Percentiles rank a stretch among this genome's conserved stretches.
Evolutionary conservation across 92 coral and sea anemone genomes (phyloP).

Genomic region (Hydrozoanthus gracilis): DNA sequence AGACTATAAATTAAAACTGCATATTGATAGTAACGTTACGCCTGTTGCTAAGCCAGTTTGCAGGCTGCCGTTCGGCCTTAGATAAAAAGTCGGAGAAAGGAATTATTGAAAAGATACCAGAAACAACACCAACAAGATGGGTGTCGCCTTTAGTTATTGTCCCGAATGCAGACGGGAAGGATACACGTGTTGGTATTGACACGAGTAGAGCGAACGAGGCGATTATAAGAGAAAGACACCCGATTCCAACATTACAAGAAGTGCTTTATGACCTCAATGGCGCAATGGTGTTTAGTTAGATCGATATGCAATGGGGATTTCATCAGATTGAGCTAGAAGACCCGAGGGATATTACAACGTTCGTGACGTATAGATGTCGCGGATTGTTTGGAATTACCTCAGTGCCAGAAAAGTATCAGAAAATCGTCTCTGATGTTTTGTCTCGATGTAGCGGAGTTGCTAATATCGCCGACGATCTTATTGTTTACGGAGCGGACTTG

Average conservation of each 20-base stretch:
- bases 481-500: constrained; percentile 55
- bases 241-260: constrained; percentile 55
- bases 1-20: constrained; percentile 61
- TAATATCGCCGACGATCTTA: constrained; percentile 63
- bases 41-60: constrained; percentile 56
- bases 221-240: constrained; percentile 54
- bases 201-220: constrained; percentile 61
- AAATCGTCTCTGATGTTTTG: constrained; percentile 52
- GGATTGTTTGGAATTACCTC: constrained; percentile 48
- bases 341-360: constrained; percentile 46
- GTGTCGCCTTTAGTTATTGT: constrained; percentile 57
- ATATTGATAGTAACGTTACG: constrained; percentile 40
- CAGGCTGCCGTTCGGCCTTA: constrained; percentile 9
- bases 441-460: constrained; percentile 54
- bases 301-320: constrained; percentile 66
- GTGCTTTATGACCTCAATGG: constrained; percentile 54
- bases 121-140: constrained; percentile 52
- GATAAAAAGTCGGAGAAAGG: constrained; percentile 51
- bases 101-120: constrained; percentile 59
- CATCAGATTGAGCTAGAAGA: constrained; percentile 63
- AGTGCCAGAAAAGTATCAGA: constrained; percentile 63
- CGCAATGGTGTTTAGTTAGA: constrained; percentile 39
- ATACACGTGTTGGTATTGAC: constrained; percentile 53
- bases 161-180: constrained; percentile 42
- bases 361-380: constrained; percentile 50